Evolutionary conservation across 2,797 vertebrate species (phyloP), one percentile per base, ranked within the genome.

Genomic region (Pogoniulus pusillus): DNA sequence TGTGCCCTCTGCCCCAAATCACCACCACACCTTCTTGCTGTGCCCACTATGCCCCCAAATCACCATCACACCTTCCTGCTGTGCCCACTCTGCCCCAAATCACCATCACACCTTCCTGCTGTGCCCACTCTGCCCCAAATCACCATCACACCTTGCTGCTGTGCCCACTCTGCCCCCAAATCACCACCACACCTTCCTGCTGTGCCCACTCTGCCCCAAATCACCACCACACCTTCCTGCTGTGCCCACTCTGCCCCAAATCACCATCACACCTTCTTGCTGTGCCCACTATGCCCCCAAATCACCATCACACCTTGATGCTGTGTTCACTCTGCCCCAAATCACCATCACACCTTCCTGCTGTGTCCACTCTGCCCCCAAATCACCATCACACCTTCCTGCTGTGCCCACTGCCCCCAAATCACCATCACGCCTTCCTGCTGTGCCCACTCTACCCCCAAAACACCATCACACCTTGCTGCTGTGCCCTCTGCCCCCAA

Each of bases 11-110:
- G 22, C 57, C 9, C 34, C 45, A 62, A 73, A 24, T 13, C 76
- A 35, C 34, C 14, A 2, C 10, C 23, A 10, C 47, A 39, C 1
- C 2, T 3, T 2, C n/a, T 13, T 7, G 1, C 29, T 41, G 7
- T 37, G 6, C 29, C 16, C 15, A 9, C 7, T 0, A 10, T 41
- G 34, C 12, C 30, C 30, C 17, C 62, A n/a, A 62, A 26, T 7
- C 43, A n/a, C 39, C 35, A 7, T 18, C 37, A 39, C 29, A 9
- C 45, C 9, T 39, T n/a, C n/a, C n/a, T n/a, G n/a, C n/a, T n/a
- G n/a, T n/a, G n/a, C n/a, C n/a, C 4, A n/a, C n/a, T 0, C 37
- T n/a, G 22, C 57, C 9, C 34, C 45, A 62, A 73, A 24, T 13
- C 76, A 35, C 34, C 14, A 2, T 10, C 23, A 10, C 47, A 39